A percentile compares a stretch with the other conserved stretches of the same genome.
Conservation (phyloP, 1,140 invertebrate genomes). For the Charaxes varanes region DNA sequence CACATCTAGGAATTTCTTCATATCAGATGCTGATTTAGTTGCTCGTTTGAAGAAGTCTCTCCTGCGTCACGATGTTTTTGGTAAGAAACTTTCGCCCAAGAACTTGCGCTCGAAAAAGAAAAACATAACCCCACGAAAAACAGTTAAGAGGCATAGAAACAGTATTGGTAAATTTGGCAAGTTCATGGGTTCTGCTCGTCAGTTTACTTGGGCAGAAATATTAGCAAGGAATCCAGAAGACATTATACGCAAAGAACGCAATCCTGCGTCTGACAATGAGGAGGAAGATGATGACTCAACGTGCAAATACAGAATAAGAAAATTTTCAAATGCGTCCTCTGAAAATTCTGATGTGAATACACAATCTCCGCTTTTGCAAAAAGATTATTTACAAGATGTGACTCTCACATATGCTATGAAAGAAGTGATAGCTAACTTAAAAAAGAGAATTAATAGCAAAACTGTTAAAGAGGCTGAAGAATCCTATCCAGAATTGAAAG, state of each 20-base stretch:
- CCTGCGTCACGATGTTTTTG: conserved; percentile 58
- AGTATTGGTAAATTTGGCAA: conserved; percentile 70
- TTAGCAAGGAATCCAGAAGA: conserved; percentile 74
- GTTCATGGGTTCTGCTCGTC: conserved; percentile 68
- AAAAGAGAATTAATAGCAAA: conserved; percentile 52
- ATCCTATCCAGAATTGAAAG: conserved; percentile 40
- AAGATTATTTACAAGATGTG: conserved; percentile 62
- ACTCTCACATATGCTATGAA: conserved; percentile 77
- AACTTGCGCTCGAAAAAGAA: conserved; percentile 69
- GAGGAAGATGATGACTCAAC: conserved; percentile 56
- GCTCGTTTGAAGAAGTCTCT: conserved; percentile 63
- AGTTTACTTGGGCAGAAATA: conserved; percentile 76
- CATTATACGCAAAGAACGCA: conserved; percentile 70
- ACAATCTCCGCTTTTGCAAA: conserved; percentile 57
- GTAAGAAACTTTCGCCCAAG: conserved; percentile 67
- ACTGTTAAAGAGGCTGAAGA: conserved; percentile 43
- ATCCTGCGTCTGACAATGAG: conserved; percentile 33
- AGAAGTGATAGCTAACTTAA: conserved; percentile 71
- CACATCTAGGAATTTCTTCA: conserved; percentile 65
- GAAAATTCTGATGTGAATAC: conserved; percentile 40
- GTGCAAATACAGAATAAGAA: conserved; percentile 66
- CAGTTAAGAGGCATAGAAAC: conserved; percentile 56
- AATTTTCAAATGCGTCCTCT: conserved; percentile 59
- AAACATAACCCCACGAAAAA: conserved; percentile 58
- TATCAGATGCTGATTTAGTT: conserved; percentile 65